These are phyloP conservation scores for Carcharodon carcharias DNA, from an alignment of 2,797 vertebrate genomes.

Conservation along the genomic window DNA sequence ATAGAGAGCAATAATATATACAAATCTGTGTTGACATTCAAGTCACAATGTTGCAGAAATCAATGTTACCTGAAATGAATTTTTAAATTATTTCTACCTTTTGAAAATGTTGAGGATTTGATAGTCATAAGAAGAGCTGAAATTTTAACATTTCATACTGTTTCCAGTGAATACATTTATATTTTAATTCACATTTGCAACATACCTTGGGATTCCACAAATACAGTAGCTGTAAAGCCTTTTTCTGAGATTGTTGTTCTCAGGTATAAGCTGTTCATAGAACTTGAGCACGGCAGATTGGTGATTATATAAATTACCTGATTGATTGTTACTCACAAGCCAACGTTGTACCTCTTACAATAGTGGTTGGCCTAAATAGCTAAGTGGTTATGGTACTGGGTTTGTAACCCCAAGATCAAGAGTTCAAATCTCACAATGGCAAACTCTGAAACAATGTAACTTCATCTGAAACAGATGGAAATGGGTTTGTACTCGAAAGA, in stretches of 20 bases:
- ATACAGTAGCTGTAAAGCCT: no score
- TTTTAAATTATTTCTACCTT: neutral
- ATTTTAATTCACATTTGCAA: neutral
- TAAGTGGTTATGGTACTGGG: no score
- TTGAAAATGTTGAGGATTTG: constrained; percentile 9
- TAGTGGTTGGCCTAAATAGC: no score
- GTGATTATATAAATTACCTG: neutral
- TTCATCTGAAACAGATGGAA: no score
- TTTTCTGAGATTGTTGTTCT: neutral
- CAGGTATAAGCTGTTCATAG: neutral
- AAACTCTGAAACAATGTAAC: no score
- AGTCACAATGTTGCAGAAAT: neutral
- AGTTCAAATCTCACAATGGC: no score
- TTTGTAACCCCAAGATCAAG: no score
- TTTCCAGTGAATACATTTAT: neutral
- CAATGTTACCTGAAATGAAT: neutral
- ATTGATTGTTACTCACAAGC: constrained; percentile 21
- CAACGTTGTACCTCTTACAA: neutral
- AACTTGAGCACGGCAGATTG: neutral
- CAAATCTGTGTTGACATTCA: neutral
- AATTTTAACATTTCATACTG: neutral
- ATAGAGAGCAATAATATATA: neutral
- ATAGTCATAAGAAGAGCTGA: neutral
- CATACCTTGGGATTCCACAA: neutral
- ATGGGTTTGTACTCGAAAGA: no score